Base-by-base conservation (phyloP, 53 echinoderm and acorn worm genomes). In the Astropecten irregularis region DNA sequence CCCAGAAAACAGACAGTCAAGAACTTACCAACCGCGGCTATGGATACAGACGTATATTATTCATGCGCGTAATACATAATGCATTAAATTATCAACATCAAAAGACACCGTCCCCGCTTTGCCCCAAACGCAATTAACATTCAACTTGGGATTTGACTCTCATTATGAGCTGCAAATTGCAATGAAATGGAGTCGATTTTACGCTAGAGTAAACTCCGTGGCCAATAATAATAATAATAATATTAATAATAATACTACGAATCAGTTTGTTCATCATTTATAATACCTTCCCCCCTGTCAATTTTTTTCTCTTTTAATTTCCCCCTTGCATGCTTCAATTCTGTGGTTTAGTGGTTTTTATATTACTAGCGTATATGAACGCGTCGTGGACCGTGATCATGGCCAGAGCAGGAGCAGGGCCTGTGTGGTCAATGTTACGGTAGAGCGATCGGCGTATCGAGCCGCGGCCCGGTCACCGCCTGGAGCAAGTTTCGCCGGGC, bases 391-490 rank as follows among this genome's bases (percentile, higher is more conserved):
- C 53, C 3, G 65, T 19, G 65, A 14, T 8, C 47, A 46, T 9
- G 47, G 14, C 47, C 47, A 9, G 8, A 14, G 8, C 47, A 9
- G 47, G 47, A 37, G n/a, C 66, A 27, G 58, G 40, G 56, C 20
- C 4, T 21, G 33, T 21, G 56, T 76, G 59, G 59, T 76, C 76
- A 76, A 39, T 76, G 76, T 76, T 56, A 76, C 76, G 76, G 76
- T 76, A 57, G 26, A 56, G 14, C 40, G 57, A 56, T 38, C 76
- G 58, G 16, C 38, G 35, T 65, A n/a, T n/a, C n/a, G n/a, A n/a
- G n/a, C n/a, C n/a, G n/a, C n/a, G 7, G 19, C 20, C 65, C 18
- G 3, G 63, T n/a, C 35, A 56, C 27, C 27, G 56, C 56, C 31
- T 25, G 10, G 6, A 30, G 59, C 30, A 10, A 58, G 59, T 27